A percentile compares a stretch with the other conserved stretches of the same genome.
These are phyloP conservation scores for Odontomyia ornata DNA, from an alignment of 2,888 invertebrate genomes.

Conservation along the genomic window DNA sequence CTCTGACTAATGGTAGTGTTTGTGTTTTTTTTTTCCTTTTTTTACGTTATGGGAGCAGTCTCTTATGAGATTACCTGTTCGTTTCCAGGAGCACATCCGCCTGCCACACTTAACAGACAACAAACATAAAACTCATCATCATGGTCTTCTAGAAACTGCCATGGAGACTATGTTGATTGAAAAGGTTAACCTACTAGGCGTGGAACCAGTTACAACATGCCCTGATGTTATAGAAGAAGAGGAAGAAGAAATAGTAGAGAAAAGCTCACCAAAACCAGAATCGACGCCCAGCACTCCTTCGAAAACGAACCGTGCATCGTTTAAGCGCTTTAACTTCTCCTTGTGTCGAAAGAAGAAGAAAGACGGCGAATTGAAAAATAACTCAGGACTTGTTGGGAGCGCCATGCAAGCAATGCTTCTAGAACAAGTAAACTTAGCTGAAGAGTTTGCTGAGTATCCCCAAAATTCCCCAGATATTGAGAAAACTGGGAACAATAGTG, in stretches of 20 bases:
- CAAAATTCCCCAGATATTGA: not conserved
- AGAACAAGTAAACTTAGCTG: constrained; percentile 65
- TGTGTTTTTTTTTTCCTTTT: constrained; percentile 32
- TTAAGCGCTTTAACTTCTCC: constrained; percentile 51
- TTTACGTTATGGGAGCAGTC: constrained; percentile 28
- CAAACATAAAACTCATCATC: constrained; percentile 50
- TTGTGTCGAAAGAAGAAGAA: constrained; percentile 52
- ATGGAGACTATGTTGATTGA: constrained; percentile 61
- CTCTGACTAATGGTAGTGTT: constrained; percentile 42
- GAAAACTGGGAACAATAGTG: not conserved
- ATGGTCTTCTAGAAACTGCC: constrained; percentile 58
- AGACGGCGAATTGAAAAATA: constrained; percentile 49
- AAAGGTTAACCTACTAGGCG: constrained; percentile 58
- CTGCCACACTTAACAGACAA: constrained; percentile 46
- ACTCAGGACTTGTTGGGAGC: constrained; percentile 65
- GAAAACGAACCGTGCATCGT: constrained; percentile 13
- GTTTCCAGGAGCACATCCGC: constrained; percentile 49
- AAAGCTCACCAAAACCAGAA: not conserved
- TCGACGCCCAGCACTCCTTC: not conserved
- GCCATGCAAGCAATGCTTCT: constrained; percentile 69
- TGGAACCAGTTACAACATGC: constrained; percentile 53
- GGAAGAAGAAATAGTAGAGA: not conserved
- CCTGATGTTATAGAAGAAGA: not conserved
- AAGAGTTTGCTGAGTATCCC: constrained; percentile 50
- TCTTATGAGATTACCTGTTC: constrained; percentile 43